These are phyloP conservation scores for Drosophila ananassae DNA, from an alignment of 1,140 invertebrate species.

Conservation along the genomic window DNA sequence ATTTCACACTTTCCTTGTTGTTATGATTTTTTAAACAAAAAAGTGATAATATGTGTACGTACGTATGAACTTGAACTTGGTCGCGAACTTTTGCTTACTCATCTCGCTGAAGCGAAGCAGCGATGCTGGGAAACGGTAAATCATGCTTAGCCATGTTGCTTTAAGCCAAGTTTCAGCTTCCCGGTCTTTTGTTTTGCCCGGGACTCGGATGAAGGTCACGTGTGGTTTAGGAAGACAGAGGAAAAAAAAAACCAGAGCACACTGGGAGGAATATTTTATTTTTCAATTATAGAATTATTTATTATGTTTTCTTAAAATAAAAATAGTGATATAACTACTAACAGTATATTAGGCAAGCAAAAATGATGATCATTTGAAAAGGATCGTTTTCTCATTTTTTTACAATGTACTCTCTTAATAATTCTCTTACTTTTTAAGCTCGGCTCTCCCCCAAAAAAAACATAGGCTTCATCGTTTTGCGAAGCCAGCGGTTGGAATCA, in stretches of 20 bases:
- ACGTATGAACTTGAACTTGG: slow-evolving; percentile 41
- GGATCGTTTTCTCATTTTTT: slow-evolving; percentile 14
- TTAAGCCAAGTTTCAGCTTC: slow-evolving; percentile 28
- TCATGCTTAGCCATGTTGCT: slow-evolving; percentile 37
- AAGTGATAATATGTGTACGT: not conserved
- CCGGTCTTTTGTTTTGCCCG: slow-evolving; percentile 44
- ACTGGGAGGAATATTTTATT: not conserved
- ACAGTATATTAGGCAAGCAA: not conserved
- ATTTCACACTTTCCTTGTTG: slow-evolving; percentile 1
- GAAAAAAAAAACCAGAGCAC: slow-evolving; percentile 3
- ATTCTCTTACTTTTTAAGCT: slow-evolving; percentile 20
- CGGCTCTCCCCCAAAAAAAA: not conserved
- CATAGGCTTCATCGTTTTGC: slow-evolving; percentile 25
- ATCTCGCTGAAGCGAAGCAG: slow-evolving; percentile 16
- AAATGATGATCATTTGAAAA: not conserved
- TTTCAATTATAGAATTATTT: not conserved
- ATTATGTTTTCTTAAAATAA: not conserved
- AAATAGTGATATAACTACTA: too few relatives aligned
- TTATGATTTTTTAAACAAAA: slow-evolving; percentile 14
- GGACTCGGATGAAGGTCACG: slow-evolving; percentile 39
- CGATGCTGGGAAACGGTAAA: slow-evolving; percentile 40
- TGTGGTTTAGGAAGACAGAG: not conserved
- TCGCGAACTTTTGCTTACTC: slow-evolving; percentile 43
- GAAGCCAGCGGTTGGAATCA: slow-evolving; percentile 33
- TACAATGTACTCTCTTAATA: not conserved